Percentiles rank a stretch among this genome's conserved stretches.
These are phyloP conservation scores for Chymomyza costata DNA, from an alignment of 1,140 invertebrate genomes.

Conservation along the genomic window DNA sequence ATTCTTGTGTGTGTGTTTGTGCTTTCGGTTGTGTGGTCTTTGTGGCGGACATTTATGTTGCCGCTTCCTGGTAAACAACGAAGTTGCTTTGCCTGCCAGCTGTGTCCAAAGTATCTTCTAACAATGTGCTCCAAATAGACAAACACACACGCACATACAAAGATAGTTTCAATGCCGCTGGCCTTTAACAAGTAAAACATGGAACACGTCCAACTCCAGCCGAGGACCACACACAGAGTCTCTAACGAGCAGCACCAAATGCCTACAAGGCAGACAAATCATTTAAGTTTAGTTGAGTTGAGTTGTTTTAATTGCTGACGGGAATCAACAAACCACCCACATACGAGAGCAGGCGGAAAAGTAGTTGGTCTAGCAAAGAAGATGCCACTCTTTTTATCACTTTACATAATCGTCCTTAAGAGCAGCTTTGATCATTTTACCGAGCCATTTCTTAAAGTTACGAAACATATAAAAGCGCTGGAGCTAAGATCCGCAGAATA, in stretches of 20 bases:
- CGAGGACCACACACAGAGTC: conserved; percentile 43
- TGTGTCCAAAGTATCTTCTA: conserved; percentile 34
- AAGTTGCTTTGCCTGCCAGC: no score
- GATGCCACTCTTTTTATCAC: no score
- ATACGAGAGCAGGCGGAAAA: no score
- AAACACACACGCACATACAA: conserved; percentile 14
- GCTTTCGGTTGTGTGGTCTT: conserved; percentile 63
- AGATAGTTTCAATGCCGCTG: background rate
- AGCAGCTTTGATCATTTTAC: no score
- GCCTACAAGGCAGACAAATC: conserved; percentile 39
- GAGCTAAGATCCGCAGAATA: no score
- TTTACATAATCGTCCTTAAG: no score
- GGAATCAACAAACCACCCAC: conserved; percentile 28
- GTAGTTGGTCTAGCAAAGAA: no score
- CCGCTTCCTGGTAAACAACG: conserved; percentile 24
- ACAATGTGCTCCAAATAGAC: conserved; percentile 39
- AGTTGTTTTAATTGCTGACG: conserved; percentile 50
- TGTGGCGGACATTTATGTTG: conserved; percentile 24
- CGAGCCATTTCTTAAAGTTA: no score
- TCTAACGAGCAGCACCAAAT: conserved; percentile 32
- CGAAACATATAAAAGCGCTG: no score
- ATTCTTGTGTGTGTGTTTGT: no score
- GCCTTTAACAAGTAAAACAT: conserved; percentile 12
- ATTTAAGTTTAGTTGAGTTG: conserved; percentile 39
- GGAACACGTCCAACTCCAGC: conserved; percentile 25